phyloP scores from a whole-genome alignment of 1,140 invertebrate genomes.

The Epicauta chinensis region DNA sequence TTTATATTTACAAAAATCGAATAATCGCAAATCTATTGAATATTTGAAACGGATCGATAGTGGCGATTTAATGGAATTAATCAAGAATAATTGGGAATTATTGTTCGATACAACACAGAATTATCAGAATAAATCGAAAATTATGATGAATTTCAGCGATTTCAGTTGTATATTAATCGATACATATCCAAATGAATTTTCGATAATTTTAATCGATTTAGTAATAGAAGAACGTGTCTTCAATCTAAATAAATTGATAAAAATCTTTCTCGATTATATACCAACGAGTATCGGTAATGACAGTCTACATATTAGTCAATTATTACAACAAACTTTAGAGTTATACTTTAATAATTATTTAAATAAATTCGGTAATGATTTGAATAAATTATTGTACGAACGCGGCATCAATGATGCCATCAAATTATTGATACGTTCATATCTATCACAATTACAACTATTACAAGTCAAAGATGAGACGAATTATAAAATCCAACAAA shows the following conservation, averaged over 20 bases:
- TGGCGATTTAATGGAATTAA: conserved; percentile 37
- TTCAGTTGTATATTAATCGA: conserved; percentile 49
- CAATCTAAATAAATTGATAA: conserved; percentile 49
- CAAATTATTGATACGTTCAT: conserved; percentile 51
- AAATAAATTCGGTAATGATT: conserved; percentile 34
- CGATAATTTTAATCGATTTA: conserved; percentile 43
- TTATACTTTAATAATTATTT: conserved; percentile 46
- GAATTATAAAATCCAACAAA: conserved; percentile 12
- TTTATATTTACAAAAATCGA: conserved; percentile 51
- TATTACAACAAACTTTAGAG: conserved; percentile 52
- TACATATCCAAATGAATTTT: conserved; percentile 44
- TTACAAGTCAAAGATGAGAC: conserved; percentile 30
- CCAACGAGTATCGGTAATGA: conserved; percentile 52
- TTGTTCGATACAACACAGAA: conserved; percentile 46
- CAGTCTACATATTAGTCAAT: conserved; percentile 46
- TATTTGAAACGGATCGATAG: conserved; percentile 43
- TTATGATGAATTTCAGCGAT: conserved; percentile 49
- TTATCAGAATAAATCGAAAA: conserved; percentile 35
- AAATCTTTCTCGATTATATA: conserved; percentile 53
- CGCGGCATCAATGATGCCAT: conserved; percentile 47
- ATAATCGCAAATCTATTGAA: conserved; percentile 44
- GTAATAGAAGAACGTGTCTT: conserved; percentile 44
- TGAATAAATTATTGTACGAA: conserved; percentile 41
- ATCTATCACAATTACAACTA: conserved; percentile 47
- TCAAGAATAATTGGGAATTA: conserved; percentile 47